A percentile compares a stretch with the other conserved stretches of the same genome.
Evolutionary conservation across 2,888 invertebrate genomes (phyloP).

Genomic region (Tetropium fuscum): DNA sequence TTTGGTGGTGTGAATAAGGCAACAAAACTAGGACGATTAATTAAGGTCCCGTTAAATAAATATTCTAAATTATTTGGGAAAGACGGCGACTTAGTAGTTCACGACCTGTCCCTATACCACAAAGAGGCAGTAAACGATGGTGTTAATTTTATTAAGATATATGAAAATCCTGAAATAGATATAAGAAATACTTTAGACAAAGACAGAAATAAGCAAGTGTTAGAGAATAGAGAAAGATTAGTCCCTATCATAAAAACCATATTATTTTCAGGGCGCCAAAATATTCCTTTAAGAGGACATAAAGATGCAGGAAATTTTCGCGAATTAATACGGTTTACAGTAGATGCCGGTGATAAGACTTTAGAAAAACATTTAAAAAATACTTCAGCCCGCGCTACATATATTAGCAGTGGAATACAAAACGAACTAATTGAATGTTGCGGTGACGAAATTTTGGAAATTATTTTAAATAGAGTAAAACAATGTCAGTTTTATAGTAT

Average conservation of each 20-base stretch:
- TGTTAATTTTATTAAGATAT: not conserved
- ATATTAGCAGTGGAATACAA: conserved; percentile 48
- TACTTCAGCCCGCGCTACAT: conserved; percentile 43
- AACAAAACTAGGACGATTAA: too few relatives aligned
- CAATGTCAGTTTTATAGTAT: conserved; percentile 38
- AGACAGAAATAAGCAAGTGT: conserved; percentile 11
- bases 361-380: conserved; percentile 46
- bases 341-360: conserved; percentile 38
- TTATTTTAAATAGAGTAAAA: conserved; percentile 34
- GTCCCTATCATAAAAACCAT: conserved; percentile 31
- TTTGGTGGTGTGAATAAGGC: too few relatives aligned
- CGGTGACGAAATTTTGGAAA: conserved; percentile 44
- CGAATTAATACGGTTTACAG: conserved; percentile 41
- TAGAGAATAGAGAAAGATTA: conserved; percentile 32
- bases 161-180: conserved; percentile 1
- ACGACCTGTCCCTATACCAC: not conserved
- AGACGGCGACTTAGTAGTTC: not conserved
- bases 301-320: conserved; percentile 40
- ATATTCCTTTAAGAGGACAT: conserved; percentile 30
- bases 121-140: not conserved
- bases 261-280: conserved; percentile 33
- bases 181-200: not conserved
- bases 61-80: not conserved
- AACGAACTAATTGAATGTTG: conserved; percentile 51
- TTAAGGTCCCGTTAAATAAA: too few relatives aligned